A percentile compares a stretch with the other conserved stretches of the same genome.
Conservation (phyloP, 1,140 invertebrate species). For the Doryteuthis pealeii region DNA sequence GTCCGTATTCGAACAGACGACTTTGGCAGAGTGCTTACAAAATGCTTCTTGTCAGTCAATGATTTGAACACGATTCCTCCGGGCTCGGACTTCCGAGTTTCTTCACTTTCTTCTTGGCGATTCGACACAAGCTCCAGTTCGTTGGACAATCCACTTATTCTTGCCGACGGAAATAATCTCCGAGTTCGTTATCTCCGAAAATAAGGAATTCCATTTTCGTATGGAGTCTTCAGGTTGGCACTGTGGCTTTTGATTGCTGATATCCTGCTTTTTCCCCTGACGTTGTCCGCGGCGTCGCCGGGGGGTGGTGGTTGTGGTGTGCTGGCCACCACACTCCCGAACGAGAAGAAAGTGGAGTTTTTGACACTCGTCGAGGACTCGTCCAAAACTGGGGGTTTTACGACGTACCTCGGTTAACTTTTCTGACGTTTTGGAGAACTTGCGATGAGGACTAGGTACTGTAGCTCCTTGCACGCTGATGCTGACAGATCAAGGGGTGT, state of each 20-base stretch:
- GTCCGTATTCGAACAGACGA: background rate
- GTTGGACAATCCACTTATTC: constrained; percentile 53
- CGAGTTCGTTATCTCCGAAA: constrained; percentile 49
- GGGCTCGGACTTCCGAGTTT: background rate
- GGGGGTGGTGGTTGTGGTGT: background rate
- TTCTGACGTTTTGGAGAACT: background rate
- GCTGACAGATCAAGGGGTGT: constrained; percentile 48
- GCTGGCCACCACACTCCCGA: background rate
- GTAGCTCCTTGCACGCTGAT: constrained; percentile 6
- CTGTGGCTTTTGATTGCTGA: background rate
- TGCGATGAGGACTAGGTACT: constrained; percentile 12
- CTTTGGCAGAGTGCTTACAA: constrained; percentile 9
- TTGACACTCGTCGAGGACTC: background rate
- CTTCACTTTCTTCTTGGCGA: constrained; percentile 22
- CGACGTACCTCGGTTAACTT: background rate
- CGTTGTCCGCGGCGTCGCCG: background rate
- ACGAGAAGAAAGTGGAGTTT: background rate
- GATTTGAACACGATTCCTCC: background rate
- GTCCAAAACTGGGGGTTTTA: background rate
- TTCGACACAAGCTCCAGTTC: constrained; percentile 45
- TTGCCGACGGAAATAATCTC: constrained; percentile 55
- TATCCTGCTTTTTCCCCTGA: background rate
- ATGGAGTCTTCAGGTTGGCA: constrained; percentile 28
- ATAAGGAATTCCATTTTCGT: constrained; percentile 49
- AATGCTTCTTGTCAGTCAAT: background rate